These are phyloP conservation scores for Blomia tropicalis DNA, from an alignment of 2,888 invertebrate species.

Conservation along the genomic window DNA sequence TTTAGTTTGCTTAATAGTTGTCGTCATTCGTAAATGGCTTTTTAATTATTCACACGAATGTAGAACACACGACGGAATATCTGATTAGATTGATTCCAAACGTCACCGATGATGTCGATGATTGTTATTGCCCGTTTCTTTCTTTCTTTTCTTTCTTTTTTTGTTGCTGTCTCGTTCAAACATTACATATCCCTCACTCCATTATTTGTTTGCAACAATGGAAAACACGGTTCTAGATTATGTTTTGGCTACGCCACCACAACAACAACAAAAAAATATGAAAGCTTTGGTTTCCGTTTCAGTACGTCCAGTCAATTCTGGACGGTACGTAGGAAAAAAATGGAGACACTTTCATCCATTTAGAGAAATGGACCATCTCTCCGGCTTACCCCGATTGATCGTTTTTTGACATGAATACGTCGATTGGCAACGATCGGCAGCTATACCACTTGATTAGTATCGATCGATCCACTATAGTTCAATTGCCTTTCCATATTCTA, in stretches of 20 bases:
- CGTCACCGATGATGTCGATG: neutral
- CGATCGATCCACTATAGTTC: no score
- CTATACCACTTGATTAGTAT: slow-evolving; percentile 6
- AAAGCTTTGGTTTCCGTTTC: neutral
- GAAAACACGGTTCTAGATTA: neutral
- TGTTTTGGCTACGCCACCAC: neutral
- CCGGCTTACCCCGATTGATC: slow-evolving; percentile 6
- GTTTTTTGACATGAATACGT: no score
- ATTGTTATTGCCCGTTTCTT: neutral
- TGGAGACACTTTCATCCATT: neutral
- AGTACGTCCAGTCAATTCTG: neutral
- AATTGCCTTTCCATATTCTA: neutral
- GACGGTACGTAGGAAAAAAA: neutral
- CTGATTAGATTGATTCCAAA: slow-evolving; percentile 11
- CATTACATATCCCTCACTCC: no score
- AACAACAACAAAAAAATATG: no score
- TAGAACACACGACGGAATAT: neutral
- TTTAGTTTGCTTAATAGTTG: slow-evolving; percentile 1
- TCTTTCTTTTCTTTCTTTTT: no score
- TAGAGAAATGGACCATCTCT: no score
- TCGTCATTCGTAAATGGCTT: slow-evolving; percentile 5
- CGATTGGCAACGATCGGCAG: neutral
- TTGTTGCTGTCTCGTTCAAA: neutral
- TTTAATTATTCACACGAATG: slow-evolving; percentile 10
- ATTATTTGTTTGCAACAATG: no score